Percentiles rank a stretch among this genome's conserved stretches.
These are phyloP conservation scores for Oxyruncus cristatus DNA, from an alignment of 2,113 vertebrate genomes.

Conservation along the genomic window DNA sequence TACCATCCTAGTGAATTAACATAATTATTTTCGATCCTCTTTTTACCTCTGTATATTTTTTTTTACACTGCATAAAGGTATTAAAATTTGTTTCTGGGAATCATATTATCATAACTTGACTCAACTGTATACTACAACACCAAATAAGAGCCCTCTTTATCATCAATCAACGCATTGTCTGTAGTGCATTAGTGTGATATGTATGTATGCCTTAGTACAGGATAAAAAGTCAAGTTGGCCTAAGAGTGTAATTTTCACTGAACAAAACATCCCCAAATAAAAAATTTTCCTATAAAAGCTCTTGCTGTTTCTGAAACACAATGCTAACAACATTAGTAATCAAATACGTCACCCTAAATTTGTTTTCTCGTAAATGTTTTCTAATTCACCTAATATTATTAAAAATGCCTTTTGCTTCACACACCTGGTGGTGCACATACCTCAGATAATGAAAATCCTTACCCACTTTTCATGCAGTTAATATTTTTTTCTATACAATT, in stretches of 20 bases:
- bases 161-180: neutral
- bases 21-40: neutral
- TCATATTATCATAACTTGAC: neutral
- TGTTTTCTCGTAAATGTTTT: neutral
- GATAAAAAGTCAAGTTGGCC: neutral
- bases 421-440: neutral
- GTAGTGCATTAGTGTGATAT: neutral
- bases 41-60: neutral
- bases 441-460: neutral
- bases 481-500: accelerated
- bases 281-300: neutral
- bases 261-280: neutral
- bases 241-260: neutral
- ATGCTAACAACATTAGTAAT: neutral
- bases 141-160: neutral
- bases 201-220: neutral
- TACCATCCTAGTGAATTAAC: neutral
- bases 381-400: neutral
- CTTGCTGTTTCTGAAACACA: neutral
- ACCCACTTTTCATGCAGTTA: neutral
- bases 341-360: neutral
- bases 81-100: neutral
- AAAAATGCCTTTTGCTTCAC: neutral
- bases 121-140: neutral
- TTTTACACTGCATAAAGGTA: neutral